Conservation (phyloP, 2,888 invertebrate species). For the Acleris literana region DNA sequence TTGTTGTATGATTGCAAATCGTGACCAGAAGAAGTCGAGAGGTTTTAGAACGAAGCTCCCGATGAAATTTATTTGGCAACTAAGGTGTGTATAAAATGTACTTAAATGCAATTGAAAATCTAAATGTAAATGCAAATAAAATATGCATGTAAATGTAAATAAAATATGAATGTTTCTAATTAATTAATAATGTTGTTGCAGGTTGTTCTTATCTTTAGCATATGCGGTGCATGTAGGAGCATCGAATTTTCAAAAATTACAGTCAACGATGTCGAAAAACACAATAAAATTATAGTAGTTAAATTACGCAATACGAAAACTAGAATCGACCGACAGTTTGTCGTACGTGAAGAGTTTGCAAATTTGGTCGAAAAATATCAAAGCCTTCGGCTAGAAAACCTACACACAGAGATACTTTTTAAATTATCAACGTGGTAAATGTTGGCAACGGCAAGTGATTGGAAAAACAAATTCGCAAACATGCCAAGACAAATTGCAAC, state of each 20-base stretch:
- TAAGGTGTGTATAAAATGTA: too few species aligned
- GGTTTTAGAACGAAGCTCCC: too few species aligned
- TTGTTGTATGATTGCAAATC: too few species aligned
- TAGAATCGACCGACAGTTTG: constrained; percentile 25
- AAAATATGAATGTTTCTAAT: too few species aligned
- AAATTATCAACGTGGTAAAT: constrained; percentile 34
- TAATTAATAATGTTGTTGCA: too few species aligned
- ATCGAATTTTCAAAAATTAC: constrained; percentile 8
- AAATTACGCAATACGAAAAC: constrained; percentile 32
- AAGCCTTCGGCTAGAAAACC: constrained; percentile 18
- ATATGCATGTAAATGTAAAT: too few species aligned
- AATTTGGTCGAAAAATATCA: constrained; percentile 30
- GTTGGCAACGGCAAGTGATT: constrained; percentile 19
- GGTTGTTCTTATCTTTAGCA: too few species aligned
- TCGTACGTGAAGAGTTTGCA: constrained; percentile 25
- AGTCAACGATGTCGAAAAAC: constrained; percentile 6
- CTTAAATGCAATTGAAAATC: too few species aligned
- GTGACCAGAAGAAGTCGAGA: too few species aligned
- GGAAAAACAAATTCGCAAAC: constrained; percentile 24
- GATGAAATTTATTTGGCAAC: too few species aligned
- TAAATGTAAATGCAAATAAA: too few species aligned
- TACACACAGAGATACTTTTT: constrained; percentile 30
- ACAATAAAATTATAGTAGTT: constrained; percentile 21
- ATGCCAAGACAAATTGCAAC: constrained; percentile 31
- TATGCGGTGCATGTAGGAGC: too few species aligned